Evolutionary conservation across 1,140 invertebrate genomes (phyloP).

Genomic region (Trachelipus rathkii): DNA sequence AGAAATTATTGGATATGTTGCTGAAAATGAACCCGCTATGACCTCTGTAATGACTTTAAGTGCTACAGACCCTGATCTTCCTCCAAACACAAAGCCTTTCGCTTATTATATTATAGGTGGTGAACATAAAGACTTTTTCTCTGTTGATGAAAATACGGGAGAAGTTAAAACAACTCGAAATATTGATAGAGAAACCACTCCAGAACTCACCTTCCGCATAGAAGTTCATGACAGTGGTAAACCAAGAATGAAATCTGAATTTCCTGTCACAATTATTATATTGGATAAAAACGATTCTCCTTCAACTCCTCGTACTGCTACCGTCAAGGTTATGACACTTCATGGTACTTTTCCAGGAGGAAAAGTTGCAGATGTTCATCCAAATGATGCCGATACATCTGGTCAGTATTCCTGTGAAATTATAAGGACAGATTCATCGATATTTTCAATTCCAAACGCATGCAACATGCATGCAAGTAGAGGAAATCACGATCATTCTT

Average conservation of each 20-base stretch:
- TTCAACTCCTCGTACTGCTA: conserved; percentile 73
- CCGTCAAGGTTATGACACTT: conserved; percentile 71
- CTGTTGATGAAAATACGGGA: conserved; percentile 72
- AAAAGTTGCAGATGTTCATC: conserved; percentile 83
- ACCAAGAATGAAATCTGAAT: conserved; percentile 73
- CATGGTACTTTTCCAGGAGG: conserved; percentile 64
- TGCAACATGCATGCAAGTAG: conserved; percentile 66
- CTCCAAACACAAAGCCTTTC: conserved; percentile 88
- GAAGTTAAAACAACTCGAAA: conserved; percentile 69
- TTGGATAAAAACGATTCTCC: conserved; percentile 89
- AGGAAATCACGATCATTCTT: conserved; percentile 47
- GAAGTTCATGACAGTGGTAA: conserved; percentile 84
- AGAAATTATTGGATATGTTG: conserved; percentile 66
- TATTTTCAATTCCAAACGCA: conserved; percentile 67
- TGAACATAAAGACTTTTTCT: conserved; percentile 68
- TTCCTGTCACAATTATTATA: conserved; percentile 69
- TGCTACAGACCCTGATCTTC: conserved; percentile 81
- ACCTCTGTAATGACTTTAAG: conserved; percentile 77
- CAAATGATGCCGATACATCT: conserved; percentile 79
- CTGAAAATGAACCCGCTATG: conserved; percentile 81
- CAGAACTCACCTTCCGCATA: conserved; percentile 67
- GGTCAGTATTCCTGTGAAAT: conserved; percentile 84
- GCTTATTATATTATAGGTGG: conserved; percentile 73
- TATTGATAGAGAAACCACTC: conserved; percentile 75
- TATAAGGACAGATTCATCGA: conserved; percentile 54